Percentiles rank a stretch among this genome's conserved stretches.
These are phyloP conservation scores for Neomonachus schauinslandi DNA, from an alignment of 2,113 vertebrate genomes.

Conservation along the genomic window DNA sequence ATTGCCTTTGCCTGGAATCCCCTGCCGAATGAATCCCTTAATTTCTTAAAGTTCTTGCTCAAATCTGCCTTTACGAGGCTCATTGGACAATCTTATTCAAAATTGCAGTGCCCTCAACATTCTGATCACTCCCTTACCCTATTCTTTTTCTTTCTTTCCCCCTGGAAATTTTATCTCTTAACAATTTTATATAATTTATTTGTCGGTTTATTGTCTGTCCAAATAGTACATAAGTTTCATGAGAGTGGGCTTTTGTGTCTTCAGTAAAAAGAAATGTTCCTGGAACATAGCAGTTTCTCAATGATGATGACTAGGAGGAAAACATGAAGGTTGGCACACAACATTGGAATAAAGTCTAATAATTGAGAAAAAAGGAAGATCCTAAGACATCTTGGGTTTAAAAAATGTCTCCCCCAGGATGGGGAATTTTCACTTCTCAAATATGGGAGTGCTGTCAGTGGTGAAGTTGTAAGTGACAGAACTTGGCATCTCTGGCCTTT, in stretches of 20 bases:
- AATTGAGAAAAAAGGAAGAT: neutral
- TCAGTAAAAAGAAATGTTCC: neutral
- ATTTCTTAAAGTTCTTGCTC: neutral
- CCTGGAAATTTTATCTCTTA: neutral
- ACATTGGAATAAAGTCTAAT: neutral
- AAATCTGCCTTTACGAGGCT: neutral
- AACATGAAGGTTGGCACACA: neutral
- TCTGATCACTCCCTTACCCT: neutral
- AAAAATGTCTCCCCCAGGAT: neutral
- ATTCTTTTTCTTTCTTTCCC: neutral
- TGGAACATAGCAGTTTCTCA: neutral
- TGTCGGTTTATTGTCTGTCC: neutral
- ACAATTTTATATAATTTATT: neutral
- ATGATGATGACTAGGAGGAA: neutral
- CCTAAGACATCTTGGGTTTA: neutral
- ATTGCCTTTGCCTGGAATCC: neutral
- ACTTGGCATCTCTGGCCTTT: neutral
- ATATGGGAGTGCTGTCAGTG: neutral
- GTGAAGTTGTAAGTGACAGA: neutral
- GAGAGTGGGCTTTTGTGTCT: neutral
- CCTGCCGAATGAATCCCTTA: neutral
- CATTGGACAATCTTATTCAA: neutral
- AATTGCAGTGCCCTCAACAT: neutral
- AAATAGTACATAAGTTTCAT: neutral
- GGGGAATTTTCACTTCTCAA: neutral